Percentiles rank a stretch among this genome's conserved stretches.
These are phyloP conservation scores for Limulus polyphemus DNA, from an alignment of 2,888 invertebrate genomes.

Conservation along the genomic window DNA sequence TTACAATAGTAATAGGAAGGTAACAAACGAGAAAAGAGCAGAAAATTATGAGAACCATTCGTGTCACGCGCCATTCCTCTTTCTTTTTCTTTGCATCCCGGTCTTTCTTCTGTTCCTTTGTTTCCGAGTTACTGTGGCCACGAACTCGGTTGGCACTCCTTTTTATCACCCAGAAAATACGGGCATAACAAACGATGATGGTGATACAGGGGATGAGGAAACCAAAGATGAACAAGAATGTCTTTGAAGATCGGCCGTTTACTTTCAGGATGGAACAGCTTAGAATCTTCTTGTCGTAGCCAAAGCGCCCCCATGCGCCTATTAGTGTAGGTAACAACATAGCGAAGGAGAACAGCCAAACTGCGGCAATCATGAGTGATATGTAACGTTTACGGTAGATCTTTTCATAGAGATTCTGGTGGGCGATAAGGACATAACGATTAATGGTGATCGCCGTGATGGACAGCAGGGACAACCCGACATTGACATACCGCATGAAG, in stretches of 20 bases:
- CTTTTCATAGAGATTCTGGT: slow-evolving; percentile 45
- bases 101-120: not conserved
- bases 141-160: slow-evolving; percentile 24
- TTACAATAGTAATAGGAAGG: slow-evolving; percentile 78
- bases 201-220: slow-evolving; percentile 74
- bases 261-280: slow-evolving; percentile 62
- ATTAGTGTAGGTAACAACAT: slow-evolving; percentile 65
- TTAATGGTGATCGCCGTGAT: slow-evolving; percentile 71
- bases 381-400: slow-evolving; percentile 57
- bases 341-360: slow-evolving; percentile 63
- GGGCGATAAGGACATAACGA: slow-evolving; percentile 72
- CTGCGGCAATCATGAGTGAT: slow-evolving; percentile 60
- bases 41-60: slow-evolving; percentile 84
- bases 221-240: slow-evolving; percentile 66
- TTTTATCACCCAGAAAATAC: slow-evolving; percentile 67
- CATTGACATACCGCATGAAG: slow-evolving; percentile 65
- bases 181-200: slow-evolving; percentile 57
- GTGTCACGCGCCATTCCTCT: slow-evolving; percentile 24
- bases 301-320: slow-evolving; percentile 67
- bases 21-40: slow-evolving; percentile 79
- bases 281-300: slow-evolving; percentile 59
- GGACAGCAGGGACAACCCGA: slow-evolving; percentile 68
- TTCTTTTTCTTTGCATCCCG: slow-evolving; percentile 1
- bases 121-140: slow-evolving; percentile 14
- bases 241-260: slow-evolving; percentile 41